phyloP scores from a whole-genome alignment of 2,113 vertebrate genomes.

The Cebidichthys violaceus region DNA sequence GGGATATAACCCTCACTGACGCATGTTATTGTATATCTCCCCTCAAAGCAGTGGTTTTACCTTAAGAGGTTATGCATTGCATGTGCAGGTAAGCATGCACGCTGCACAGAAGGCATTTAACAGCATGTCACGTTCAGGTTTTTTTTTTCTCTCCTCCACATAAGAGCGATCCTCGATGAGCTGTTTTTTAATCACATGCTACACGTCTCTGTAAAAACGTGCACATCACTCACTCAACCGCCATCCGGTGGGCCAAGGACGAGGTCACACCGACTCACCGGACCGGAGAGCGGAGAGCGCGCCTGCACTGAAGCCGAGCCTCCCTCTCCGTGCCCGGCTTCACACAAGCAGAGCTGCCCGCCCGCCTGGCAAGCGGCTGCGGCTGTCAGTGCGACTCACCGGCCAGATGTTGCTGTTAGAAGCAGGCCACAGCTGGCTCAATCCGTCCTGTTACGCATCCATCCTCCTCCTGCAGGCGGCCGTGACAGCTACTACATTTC shows the following conservation, averaged over 20 bases:
- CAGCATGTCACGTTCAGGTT: constrained; percentile 47
- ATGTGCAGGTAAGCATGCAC: constrained; percentile 53
- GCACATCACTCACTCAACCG: constrained; percentile 47
- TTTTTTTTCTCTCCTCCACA: background rate
- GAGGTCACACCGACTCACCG: constrained; percentile 70
- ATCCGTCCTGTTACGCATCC: constrained; percentile 72
- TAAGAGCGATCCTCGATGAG: background rate
- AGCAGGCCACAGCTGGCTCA: constrained; percentile 81
- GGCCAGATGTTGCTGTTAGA: constrained; percentile 77
- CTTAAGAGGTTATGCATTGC: constrained; percentile 11
- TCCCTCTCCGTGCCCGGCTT: background rate
- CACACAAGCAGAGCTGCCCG: background rate
- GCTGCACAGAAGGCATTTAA: constrained; percentile 22
- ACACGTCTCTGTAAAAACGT: constrained; percentile 42
- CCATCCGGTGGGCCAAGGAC: constrained; percentile 63
- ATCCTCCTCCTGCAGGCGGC: constrained; percentile 60
- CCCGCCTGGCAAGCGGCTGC: constrained; percentile 23
- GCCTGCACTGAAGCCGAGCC: too few relatives aligned
- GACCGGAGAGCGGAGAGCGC: constrained; percentile 8
- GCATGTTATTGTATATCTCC: background rate
- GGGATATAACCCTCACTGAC: constrained; percentile 17
- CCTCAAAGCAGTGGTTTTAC: background rate
- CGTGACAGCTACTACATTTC: constrained; percentile 63
- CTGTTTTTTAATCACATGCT: background rate
- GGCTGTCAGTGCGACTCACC: constrained; percentile 67